Evolutionary conservation across 2,888 invertebrate genomes (phyloP).

Genomic region (Chloromyia formosa): DNA sequence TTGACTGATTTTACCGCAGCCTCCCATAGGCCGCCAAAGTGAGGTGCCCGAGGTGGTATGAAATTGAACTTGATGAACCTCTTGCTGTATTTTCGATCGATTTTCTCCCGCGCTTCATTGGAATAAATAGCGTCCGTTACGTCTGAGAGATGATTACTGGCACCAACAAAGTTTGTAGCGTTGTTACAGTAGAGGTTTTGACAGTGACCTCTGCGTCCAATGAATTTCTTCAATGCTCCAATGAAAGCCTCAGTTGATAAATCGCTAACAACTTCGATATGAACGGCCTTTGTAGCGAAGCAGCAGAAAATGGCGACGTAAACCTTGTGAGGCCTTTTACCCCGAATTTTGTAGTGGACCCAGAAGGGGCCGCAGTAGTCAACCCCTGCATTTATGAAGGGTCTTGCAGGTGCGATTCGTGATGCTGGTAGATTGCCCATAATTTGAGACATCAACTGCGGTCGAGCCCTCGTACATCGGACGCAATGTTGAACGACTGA

Average conservation of each 20-base stretch:
- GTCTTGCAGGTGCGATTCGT: constrained; percentile 43
- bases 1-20: constrained; percentile 42
- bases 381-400: constrained; percentile 45
- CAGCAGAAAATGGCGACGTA: constrained; percentile 49
- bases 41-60: constrained; percentile 32
- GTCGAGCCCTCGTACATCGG: constrained; percentile 47
- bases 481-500: constrained; percentile 49
- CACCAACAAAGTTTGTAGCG: constrained; percentile 45
- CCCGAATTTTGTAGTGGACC: constrained; percentile 30
- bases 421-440: constrained; percentile 53
- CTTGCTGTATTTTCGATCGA: background rate
- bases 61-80: constrained; percentile 26
- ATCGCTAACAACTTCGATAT: constrained; percentile 46
- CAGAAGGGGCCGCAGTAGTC: constrained; percentile 45
- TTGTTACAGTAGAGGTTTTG: constrained; percentile 44
- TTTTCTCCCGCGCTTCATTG: background rate
- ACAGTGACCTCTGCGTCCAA: constrained; percentile 41
- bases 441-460: constrained; percentile 47
- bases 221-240: constrained; percentile 47
- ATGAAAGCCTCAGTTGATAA: constrained; percentile 49
- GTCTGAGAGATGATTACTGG: constrained; percentile 24
- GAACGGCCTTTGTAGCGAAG: constrained; percentile 47
- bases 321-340: constrained; percentile 42
- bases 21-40: constrained; percentile 43
- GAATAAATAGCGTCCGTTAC: background rate